phyloP scores from a whole-genome alignment of 2,113 vertebrate species.

The Zosterops borbonicus region DNA sequence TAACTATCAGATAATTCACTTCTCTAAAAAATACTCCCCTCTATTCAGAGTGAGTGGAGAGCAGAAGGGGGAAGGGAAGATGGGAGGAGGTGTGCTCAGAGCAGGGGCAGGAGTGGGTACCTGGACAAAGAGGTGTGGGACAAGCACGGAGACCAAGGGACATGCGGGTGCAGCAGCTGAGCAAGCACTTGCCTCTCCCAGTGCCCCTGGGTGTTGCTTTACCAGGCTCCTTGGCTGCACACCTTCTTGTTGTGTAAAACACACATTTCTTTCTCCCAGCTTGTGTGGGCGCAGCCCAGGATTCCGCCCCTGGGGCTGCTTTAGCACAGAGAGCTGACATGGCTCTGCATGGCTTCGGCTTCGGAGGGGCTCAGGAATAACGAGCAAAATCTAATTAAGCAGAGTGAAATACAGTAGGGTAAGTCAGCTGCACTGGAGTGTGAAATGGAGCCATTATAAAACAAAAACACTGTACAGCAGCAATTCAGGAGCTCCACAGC shows the following conservation, averaged over 20 bases:
- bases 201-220: not conserved
- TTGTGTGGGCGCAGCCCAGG: not conserved
- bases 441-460: constrained; percentile 53
- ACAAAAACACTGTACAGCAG: not conserved
- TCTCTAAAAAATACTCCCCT: constrained; percentile 15
- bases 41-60: not conserved
- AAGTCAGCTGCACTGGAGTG: constrained; percentile 24
- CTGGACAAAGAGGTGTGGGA: fast-evolving
- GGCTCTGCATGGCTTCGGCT: not conserved
- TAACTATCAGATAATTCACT: constrained; percentile 61
- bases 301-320: not conserved
- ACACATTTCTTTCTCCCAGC: not conserved
- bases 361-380: not conserved
- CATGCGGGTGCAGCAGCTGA: fast-evolving
- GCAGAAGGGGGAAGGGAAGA: not conserved
- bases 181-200: fast-evolving
- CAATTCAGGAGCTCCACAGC: not conserved
- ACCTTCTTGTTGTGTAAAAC: not conserved
- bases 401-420: constrained; percentile 19
- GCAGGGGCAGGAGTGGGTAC: not conserved
- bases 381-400: constrained; percentile 24
- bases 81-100: not conserved
- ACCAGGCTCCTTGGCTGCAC: not conserved
- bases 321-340: not conserved
- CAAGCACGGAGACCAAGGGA: not conserved